Percentiles rank a stretch among this genome's conserved stretches.
phyloP scores from a whole-genome alignment of 2,113 vertebrate species.

The Brachirus orientalis region DNA sequence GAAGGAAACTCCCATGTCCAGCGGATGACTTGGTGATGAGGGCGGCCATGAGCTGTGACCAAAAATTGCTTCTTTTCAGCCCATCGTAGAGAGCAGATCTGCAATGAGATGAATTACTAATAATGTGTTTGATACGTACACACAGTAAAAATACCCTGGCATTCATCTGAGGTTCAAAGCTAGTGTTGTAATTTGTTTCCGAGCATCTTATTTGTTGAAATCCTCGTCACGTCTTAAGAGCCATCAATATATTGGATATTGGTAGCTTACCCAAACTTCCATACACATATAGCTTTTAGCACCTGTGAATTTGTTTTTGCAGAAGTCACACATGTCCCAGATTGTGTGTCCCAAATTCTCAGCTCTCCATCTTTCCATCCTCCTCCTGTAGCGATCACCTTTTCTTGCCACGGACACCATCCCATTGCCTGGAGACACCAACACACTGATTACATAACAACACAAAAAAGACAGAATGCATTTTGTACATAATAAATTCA shows the following conservation, averaged over 20 bases:
- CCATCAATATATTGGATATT: no score
- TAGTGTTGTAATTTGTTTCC: no score
- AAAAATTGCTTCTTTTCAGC: slow-evolving; percentile 73
- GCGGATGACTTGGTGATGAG: slow-evolving; percentile 74
- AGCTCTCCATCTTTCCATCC: slow-evolving; percentile 84
- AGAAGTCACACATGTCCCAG: slow-evolving; percentile 69
- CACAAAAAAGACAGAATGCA: background rate
- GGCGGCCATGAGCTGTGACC: slow-evolving; percentile 80
- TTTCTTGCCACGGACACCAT: slow-evolving; percentile 85
- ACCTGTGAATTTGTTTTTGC: slow-evolving; percentile 84
- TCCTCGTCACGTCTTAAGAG: no score
- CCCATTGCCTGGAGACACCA: slow-evolving; percentile 73
- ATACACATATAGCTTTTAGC: background rate
- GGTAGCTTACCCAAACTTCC: no score
- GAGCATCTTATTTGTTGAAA: no score
- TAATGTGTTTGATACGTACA: background rate
- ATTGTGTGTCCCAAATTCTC: slow-evolving; percentile 79
- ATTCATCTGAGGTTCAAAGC: background rate
- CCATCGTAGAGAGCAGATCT: slow-evolving; percentile 87
- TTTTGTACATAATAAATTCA: no score
- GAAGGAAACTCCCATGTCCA: slow-evolving; percentile 77
- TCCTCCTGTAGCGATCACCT: slow-evolving; percentile 80
- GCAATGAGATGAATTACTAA: slow-evolving; percentile 8
- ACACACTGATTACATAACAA: slow-evolving; percentile 9
- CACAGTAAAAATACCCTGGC: background rate